Percentiles rank a stretch among this genome's conserved stretches.
phyloP scores from a whole-genome alignment of 2,888 invertebrate genomes.

The Listrodromus nycthemerus region DNA sequence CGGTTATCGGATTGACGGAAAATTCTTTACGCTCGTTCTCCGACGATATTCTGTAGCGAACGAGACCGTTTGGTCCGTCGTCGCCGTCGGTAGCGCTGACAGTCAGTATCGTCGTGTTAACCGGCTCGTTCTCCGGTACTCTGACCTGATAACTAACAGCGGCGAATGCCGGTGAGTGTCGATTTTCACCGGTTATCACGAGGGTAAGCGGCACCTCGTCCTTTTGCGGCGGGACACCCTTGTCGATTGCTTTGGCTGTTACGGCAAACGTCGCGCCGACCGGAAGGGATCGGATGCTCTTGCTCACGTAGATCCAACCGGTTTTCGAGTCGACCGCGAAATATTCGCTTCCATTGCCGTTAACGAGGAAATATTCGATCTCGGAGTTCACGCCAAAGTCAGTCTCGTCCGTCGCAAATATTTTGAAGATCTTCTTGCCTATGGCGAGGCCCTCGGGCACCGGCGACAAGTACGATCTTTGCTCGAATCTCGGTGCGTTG shows the following conservation, averaged over 20 bases:
- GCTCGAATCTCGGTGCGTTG: conserved; percentile 93
- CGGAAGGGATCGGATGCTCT: conserved; percentile 86
- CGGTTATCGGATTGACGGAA: conserved; percentile 90
- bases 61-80: conserved; percentile 95
- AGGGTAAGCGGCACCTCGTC: conserved; percentile 91
- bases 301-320: conserved; percentile 93
- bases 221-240: conserved; percentile 94
- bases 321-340: conserved; percentile 91
- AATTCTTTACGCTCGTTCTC: conserved; percentile 94
- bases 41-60: conserved; percentile 93
- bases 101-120: conserved; percentile 93
- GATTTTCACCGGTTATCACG: conserved; percentile 94
- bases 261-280: conserved; percentile 87
- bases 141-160: conserved; percentile 94
- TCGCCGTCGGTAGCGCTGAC: conserved; percentile 95
- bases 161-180: conserved; percentile 92
- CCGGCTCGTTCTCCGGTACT: conserved; percentile 95
- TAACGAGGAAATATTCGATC: conserved; percentile 90
- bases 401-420: conserved; percentile 90
- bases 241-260: conserved; percentile 92
- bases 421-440: conserved; percentile 90
- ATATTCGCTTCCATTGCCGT: conserved; percentile 91
- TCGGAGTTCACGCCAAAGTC: conserved; percentile 96
- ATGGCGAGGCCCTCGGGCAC: conserved; percentile 91
- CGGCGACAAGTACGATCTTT: conserved; percentile 91